Base-by-base conservation (phyloP, 1,140 invertebrate species). In the Ceratosolen fusciceps region DNA sequence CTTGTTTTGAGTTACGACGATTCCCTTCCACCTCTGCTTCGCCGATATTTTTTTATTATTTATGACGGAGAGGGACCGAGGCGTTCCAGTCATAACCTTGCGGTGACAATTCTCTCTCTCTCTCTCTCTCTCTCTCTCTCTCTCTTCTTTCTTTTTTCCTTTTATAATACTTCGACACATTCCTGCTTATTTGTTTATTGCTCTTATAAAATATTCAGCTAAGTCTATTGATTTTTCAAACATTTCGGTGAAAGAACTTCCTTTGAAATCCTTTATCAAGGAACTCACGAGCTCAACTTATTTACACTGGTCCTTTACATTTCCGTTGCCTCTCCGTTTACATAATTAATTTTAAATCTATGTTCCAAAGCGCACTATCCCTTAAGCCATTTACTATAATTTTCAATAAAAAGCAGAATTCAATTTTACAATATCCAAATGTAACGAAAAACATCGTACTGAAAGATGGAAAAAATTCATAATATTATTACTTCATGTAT, bases 1-100 rank as follows among this genome's bases (percentile, higher is more conserved):
- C 34, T 79, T 39, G 39, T 73, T 78, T 72, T 72, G 26, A 78
- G 34, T 78, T 78, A 72, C 26, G 56, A 37, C 31, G 0, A 31
- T 31, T 62, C 54, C 47, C 37, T 43, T 29, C n/a, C n/a, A 10
- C 14, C 43, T 54, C 16, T 14, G 1, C 72, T 52, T 43, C 7
- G 9, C 26, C 29, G 1, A 67, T 70, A 70, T 77, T 77, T 70
- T 77, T 77, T 68, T 7, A 14, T 39, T 76, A 49, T 67, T 75
- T 75, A 52, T 67, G 24, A 43, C 14, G 39, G 43, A 19, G 24
- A 29, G 3, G 14, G 3, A 12, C 4, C 21, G n/a, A 19, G 7
- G 26, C 12, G 24, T 19, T 1, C 26, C n/a, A 43, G 39, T 49
- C 16, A 24, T 19, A 39, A n/a, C 31, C 49, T 10, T 26, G 9